Evolutionary conservation across 2,113 vertebrate genomes (phyloP), one percentile per base, ranked within the genome.

Genomic region (Morone chrysops): DNA sequence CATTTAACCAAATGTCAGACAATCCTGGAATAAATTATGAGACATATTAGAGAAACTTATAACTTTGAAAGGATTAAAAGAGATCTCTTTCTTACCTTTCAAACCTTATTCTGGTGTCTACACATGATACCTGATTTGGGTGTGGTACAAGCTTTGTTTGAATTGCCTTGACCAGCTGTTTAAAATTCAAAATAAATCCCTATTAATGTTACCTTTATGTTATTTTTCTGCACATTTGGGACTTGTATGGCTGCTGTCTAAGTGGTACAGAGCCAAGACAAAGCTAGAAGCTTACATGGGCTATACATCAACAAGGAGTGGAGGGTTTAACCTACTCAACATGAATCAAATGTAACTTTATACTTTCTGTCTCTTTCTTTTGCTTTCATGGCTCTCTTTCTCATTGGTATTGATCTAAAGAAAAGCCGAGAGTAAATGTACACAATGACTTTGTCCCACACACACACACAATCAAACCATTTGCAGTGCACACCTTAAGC

Each of bases 41-140:
- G 13, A 18, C 18, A 17, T 25, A 13, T 43, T 4, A 25, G 41
- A n/a, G 5, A 36, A 2, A 75, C 12, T 3, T 18, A 4, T 17
- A n/a, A 47, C 9, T n/a, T 7, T 43, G 31, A 72, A 48, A 2
- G 13, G 3, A 4, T 12, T 12, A 14, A 56, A 51, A 48, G 10
- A 9, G 6, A 54, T 83, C 22, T 66, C 17, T 22, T 31, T 31
- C 31, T 31, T 31, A 31, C 31, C 31, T 31, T 31, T 31, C 11
- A 45, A 57, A 63, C 69, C 11, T 51, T 75, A 31, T 65, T 60
- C 48, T 72, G 41, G 17, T 25, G 7, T 72, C n/a, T 48, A 40
- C 8, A 47, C 43, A 36, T 10, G 7, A 45, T 18, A 20, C 10
- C 4, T 43, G 36, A 3, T 7, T 60, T 40, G 31, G 50, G 54